Evolutionary conservation across 2,113 vertebrate species (phyloP), one percentile per base, ranked within the genome.

Genomic region (Nibea albiflora): DNA sequence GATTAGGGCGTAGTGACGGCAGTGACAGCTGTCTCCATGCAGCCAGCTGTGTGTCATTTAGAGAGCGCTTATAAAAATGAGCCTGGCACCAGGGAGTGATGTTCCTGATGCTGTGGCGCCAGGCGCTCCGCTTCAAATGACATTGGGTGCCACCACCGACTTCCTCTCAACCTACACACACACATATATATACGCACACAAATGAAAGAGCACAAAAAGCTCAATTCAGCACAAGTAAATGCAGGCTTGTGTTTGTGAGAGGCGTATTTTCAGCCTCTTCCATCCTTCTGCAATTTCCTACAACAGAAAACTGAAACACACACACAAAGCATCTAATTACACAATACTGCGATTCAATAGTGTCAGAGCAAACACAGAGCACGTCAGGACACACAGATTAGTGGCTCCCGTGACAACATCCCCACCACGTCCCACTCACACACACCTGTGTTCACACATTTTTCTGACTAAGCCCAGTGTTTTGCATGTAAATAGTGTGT

Each of bases 11-110:
- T 86, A 88, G 91, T 90, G 91, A 94, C 85, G 85, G 87, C 87
- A 89, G 89, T 85, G 88, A 94, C 94, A 94, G 92, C 94, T 94
- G 94, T 94, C 93, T 94, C 92, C 87, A 80, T 77, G 86, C 93
- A 83, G 88, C 95, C 95, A 95, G 94, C 94, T 95, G 94, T 94
- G 94, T 92, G 94, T 94, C 94, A 93, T 95, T 95, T 95, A 93
- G 87, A 76, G 73, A 90, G 85, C 78, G 87, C 89, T 90, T 91
- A 90, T 91, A 94, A 95, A 95, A 94, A 90, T 57, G 78, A 92
- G 92, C 87, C 94, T 93, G 94, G 94, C 93, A 94, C 92, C 91
- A 92, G 92, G 83, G 90, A 93, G 88, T 77, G 89, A 93, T 91
- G 91, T 88, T 81, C 81, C 91, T 88, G 91, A 91, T 92, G 94